Evolutionary conservation across 2,888 invertebrate species (phyloP).

Genomic region (Drosophila longiperda): DNA sequence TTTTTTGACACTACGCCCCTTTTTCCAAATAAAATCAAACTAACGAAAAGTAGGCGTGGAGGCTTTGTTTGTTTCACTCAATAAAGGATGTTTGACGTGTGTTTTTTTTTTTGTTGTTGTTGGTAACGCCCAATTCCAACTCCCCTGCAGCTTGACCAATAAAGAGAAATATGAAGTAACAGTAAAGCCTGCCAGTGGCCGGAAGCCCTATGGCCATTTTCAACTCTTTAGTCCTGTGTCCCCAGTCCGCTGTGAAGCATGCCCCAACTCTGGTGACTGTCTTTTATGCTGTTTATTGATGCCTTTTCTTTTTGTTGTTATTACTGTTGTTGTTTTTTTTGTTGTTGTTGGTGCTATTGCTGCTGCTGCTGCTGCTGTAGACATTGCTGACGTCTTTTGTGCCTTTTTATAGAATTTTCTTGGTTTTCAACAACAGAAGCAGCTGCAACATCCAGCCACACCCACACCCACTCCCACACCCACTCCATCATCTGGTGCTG

Average conservation of each 20-base stretch:
- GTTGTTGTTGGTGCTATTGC: slow-evolving; percentile 31
- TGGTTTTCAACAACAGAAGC: slow-evolving; percentile 57
- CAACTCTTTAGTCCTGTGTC: slow-evolving; percentile 24
- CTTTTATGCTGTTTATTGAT: slow-evolving; percentile 77
- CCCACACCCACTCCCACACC: not conserved
- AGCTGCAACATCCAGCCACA: slow-evolving; percentile 7
- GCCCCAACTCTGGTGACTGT: slow-evolving; percentile 59
- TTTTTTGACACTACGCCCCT: slow-evolving; percentile 58
- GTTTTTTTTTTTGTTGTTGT: slow-evolving; percentile 27
- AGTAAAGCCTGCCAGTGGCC: slow-evolving; percentile 52
- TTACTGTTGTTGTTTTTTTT: slow-evolving; percentile 35
- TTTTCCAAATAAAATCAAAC: slow-evolving; percentile 9
- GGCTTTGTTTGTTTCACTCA: slow-evolving; percentile 73
- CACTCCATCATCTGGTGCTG: slow-evolving; percentile 1
- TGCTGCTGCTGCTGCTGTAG: slow-evolving; percentile 52
- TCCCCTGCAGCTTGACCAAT: slow-evolving; percentile 36
- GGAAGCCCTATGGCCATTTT: slow-evolving; percentile 63
- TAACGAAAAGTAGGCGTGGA: not conserved
- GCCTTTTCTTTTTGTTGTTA: slow-evolving; percentile 55
- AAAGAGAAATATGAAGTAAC: slow-evolving; percentile 69
- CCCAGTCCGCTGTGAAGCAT: slow-evolving; percentile 13
- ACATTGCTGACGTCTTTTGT: slow-evolving; percentile 79
- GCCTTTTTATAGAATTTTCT: slow-evolving; percentile 72
- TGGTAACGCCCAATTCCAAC: slow-evolving; percentile 2
- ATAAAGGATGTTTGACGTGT: slow-evolving; percentile 75